Evolutionary conservation across 1,140 invertebrate genomes (phyloP), one percentile per base, ranked within the genome.

Genomic region (Chironomus tepperi): DNA sequence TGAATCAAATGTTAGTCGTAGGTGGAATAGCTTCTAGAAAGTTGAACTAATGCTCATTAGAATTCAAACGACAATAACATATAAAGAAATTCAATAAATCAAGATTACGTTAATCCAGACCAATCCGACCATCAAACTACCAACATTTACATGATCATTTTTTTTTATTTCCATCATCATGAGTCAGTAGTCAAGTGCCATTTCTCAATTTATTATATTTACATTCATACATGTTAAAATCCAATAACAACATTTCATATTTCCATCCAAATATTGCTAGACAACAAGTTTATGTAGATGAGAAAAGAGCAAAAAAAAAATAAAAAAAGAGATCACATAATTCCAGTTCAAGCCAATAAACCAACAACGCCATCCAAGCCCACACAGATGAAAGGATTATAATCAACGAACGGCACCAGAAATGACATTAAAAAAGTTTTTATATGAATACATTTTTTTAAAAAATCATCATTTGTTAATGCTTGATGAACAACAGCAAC

Each of bases 341-440:
- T 57, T 57, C 47, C 47, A 57, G 47, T 57, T 57, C 8, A 57
- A 47, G 43, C 43, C 12, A 57, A 57, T n/a, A 8, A 21, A 18
- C 65, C 9, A 70, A 15, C 65, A 70, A 70, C 65, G 65, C 64
- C 18, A 70, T 70, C 16, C 16, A 19, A 21, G 16, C 16, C 19
- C 65, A 18, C 65, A 70, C 65, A 70, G 16, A 19, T 21, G 65
- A 70, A 70, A 70, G 65, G 65, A 70, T 70, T 70, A 70, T 70
- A 18, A 70, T 70, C 65, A 70, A 70, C 65, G 19, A 70, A 70
- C 65, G 19, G 65, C 9, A 19, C 16, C 16, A n/a, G 16, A 70
- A 70, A 70, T 21, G 65, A 18, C 65, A 70, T 19, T 21, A 70
- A 70, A 70, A 70, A 19, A 70, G 65, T 70, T 18, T 70, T 70